Conservation (phyloP, 2,888 invertebrate genomes). For the Noctua fimbriata region DNA sequence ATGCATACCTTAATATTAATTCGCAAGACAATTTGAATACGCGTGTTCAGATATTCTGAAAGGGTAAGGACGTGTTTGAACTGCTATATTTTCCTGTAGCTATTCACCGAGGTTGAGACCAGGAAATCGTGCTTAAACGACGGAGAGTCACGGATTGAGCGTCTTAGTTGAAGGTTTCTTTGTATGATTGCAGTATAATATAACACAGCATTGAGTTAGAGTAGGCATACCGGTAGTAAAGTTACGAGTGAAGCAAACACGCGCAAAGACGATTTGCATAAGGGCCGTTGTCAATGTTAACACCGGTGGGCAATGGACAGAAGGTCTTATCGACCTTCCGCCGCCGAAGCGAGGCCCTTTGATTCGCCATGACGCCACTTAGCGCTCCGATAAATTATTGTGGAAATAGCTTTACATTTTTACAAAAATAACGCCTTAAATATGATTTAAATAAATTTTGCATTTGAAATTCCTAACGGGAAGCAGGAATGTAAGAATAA, state of each 20-base stretch:
- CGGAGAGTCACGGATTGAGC: slow-evolving; percentile 74
- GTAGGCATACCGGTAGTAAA: slow-evolving; percentile 68
- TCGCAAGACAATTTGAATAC: slow-evolving; percentile 65
- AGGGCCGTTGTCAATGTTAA: slow-evolving; percentile 85
- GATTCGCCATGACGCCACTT: slow-evolving; percentile 83
- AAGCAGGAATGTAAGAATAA: slow-evolving; percentile 7
- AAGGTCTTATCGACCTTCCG: slow-evolving; percentile 85
- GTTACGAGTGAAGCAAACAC: slow-evolving; percentile 68
- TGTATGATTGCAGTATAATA: slow-evolving; percentile 69
- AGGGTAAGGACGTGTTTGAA: slow-evolving; percentile 49
- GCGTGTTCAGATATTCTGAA: slow-evolving; percentile 63
- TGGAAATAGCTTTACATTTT: slow-evolving; percentile 68
- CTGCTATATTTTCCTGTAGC: slow-evolving; percentile 64
- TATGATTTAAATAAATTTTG: slow-evolving; percentile 68
- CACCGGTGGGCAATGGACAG: slow-evolving; percentile 79
- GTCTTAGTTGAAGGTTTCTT: slow-evolving; percentile 75
- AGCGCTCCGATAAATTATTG: slow-evolving; percentile 69
- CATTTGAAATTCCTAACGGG: slow-evolving; percentile 60
- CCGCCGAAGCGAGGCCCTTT: slow-evolving; percentile 83
- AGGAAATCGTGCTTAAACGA: slow-evolving; percentile 73
- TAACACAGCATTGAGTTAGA: slow-evolving; percentile 63
- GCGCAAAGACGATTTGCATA: slow-evolving; percentile 86
- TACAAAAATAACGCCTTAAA: slow-evolving; percentile 45
- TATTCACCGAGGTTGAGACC: slow-evolving; percentile 65
- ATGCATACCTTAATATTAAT: slow-evolving; percentile 66